phyloP scores from a whole-genome alignment of 1,140 invertebrate genomes.

The Oryctes rhinoceros region DNA sequence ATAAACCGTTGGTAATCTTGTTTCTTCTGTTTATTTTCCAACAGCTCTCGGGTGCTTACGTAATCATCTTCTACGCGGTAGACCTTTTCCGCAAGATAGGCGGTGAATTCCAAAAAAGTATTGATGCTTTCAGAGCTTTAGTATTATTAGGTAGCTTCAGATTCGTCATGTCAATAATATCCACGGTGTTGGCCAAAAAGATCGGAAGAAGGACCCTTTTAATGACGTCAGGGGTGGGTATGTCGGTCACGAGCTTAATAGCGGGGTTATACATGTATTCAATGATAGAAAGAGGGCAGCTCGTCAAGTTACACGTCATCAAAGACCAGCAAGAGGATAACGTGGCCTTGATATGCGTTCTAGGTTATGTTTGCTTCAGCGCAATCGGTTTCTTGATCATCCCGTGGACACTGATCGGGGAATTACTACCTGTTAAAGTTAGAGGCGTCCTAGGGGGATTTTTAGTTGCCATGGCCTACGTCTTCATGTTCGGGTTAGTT shows the following conservation, averaged over 20 bases:
- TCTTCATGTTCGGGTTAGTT: constrained; percentile 71
- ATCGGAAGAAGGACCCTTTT: constrained; percentile 64
- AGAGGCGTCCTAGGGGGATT: constrained; percentile 65
- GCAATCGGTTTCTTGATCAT: constrained; percentile 67
- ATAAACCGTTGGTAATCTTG: constrained; percentile 65
- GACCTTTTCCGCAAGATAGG: constrained; percentile 65
- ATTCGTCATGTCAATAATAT: constrained; percentile 64
- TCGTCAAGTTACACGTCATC: constrained; percentile 46
- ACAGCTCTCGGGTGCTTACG: constrained; percentile 69
- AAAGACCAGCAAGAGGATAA: constrained; percentile 49
- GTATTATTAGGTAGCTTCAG: constrained; percentile 64
- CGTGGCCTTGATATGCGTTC: constrained; percentile 62
- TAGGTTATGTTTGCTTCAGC: constrained; percentile 65
- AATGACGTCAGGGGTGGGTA: constrained; percentile 65
- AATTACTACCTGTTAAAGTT: constrained; percentile 65
- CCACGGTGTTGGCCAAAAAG: constrained; percentile 64
- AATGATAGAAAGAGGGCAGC: constrained; percentile 47
- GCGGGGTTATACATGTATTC: constrained; percentile 63
- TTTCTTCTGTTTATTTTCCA: constrained; percentile 66
- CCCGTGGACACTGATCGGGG: constrained; percentile 71
- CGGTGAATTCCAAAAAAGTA: constrained; percentile 59
- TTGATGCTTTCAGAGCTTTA: constrained; percentile 63
- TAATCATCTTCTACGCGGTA: constrained; percentile 75
- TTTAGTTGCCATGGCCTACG: constrained; percentile 69
- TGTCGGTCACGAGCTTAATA: constrained; percentile 65